phyloP scores from a whole-genome alignment of 2,113 vertebrate genomes.

The Syrrhaptes paradoxus region DNA sequence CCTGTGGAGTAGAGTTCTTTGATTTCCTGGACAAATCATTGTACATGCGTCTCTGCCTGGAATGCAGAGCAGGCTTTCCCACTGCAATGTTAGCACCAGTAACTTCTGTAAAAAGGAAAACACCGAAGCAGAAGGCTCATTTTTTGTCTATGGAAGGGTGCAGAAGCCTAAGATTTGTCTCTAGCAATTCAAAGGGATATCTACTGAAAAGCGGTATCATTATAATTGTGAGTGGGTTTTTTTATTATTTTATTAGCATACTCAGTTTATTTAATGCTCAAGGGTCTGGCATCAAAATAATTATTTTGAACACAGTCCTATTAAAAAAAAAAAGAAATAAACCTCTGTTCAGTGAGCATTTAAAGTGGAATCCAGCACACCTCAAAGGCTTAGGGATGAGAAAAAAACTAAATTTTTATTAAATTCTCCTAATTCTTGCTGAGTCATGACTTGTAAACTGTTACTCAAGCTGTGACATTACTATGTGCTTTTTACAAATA shows the following conservation, averaged over 20 bases:
- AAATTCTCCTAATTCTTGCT: background rate
- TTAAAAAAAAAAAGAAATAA: background rate
- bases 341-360: background rate
- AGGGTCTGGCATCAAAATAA: background rate
- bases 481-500: background rate
- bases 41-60: background rate
- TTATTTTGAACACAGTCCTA: background rate
- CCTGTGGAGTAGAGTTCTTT: background rate
- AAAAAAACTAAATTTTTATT: background rate
- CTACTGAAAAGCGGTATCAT: background rate
- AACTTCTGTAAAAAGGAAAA: background rate
- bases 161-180: background rate
- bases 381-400: background rate
- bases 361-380: background rate
- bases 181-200: background rate
- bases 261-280: background rate
- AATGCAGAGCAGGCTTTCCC: background rate
- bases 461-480: slow-evolving; percentile 9
- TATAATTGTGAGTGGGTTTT: background rate
- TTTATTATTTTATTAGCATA: background rate
- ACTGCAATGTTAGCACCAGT: background rate
- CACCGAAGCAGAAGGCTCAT: background rate
- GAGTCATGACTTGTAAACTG: background rate
- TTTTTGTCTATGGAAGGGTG: background rate
- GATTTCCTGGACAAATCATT: background rate